Evolutionary conservation across 2,113 vertebrate species (phyloP).

Genomic region (Microcebus jonahi): DNA sequence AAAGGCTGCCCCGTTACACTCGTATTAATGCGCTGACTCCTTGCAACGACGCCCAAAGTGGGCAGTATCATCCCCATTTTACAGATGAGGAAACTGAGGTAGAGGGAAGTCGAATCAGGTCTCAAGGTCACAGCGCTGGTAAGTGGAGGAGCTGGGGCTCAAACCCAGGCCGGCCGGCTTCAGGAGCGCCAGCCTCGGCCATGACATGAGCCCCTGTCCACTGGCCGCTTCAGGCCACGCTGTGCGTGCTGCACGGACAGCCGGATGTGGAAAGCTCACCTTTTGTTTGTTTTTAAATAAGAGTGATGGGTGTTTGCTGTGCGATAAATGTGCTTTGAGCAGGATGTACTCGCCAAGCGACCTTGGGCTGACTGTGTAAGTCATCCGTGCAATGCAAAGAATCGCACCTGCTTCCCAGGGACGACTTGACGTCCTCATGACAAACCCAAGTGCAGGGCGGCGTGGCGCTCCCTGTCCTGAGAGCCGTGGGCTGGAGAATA

Average conservation of each 20-base stretch:
- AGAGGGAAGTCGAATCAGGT: neutral
- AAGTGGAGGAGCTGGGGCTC: neutral
- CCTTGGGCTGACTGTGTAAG: neutral
- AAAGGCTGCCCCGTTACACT: neutral
- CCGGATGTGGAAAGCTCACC: accelerated
- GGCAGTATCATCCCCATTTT: accelerated
- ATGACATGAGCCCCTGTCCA: too few species aligned
- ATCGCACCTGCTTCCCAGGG: too few species aligned
- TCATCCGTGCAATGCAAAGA: neutral
- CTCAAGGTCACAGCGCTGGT: neutral
- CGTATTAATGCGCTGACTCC: too few species aligned
- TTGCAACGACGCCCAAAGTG: neutral
- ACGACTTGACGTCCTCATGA: neutral
- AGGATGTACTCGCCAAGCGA: neutral
- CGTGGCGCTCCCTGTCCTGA: neutral
- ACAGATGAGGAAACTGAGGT: neutral
- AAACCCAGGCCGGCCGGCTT: too few species aligned
- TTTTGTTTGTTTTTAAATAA: neutral
- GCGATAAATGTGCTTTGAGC: neutral
- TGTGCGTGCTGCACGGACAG: accelerated
- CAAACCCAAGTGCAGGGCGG: neutral
- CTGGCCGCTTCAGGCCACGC: too few species aligned
- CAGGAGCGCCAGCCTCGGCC: neutral
- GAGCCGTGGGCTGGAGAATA: neutral
- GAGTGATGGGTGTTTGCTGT: neutral